These are phyloP conservation scores for Halcyon senegalensis DNA, from an alignment of 2,113 vertebrate genomes.

Conservation along the genomic window DNA sequence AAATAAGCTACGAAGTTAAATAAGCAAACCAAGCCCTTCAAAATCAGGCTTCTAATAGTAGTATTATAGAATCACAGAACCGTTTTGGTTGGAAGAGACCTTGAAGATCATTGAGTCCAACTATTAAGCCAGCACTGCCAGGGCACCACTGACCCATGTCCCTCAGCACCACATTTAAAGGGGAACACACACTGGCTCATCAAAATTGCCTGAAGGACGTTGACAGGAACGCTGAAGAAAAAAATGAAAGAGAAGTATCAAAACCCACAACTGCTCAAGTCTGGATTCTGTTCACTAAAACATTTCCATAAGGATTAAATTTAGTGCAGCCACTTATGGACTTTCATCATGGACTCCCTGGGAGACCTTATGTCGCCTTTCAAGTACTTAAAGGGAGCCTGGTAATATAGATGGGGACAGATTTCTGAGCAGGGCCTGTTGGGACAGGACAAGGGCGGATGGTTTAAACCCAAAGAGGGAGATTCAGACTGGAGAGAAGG, in stretches of 20 bases:
- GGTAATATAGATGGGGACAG: too few species aligned
- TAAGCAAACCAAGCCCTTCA: background rate
- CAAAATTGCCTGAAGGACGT: background rate
- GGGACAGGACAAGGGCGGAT: too few species aligned
- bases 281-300: background rate
- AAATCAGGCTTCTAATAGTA: background rate
- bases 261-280: background rate
- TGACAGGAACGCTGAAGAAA: background rate
- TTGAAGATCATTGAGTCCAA: background rate
- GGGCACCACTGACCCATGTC: too few species aligned
- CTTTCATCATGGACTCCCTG: background rate
- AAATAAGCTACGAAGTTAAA: background rate
- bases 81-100: background rate
- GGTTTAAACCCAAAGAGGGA: too few species aligned
- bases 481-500: too few species aligned
- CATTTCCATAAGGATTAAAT: background rate
- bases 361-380: background rate
- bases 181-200: background rate
- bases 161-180: background rate
- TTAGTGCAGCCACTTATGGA: accelerated
- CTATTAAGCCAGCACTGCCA: background rate
- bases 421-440: too few species aligned
- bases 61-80: background rate
- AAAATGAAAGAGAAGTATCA: background rate
- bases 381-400: background rate